Evolutionary conservation across 2,888 invertebrate species (phyloP), one percentile per base, ranked within the genome.

Genomic region (Lasioglossum morio): DNA sequence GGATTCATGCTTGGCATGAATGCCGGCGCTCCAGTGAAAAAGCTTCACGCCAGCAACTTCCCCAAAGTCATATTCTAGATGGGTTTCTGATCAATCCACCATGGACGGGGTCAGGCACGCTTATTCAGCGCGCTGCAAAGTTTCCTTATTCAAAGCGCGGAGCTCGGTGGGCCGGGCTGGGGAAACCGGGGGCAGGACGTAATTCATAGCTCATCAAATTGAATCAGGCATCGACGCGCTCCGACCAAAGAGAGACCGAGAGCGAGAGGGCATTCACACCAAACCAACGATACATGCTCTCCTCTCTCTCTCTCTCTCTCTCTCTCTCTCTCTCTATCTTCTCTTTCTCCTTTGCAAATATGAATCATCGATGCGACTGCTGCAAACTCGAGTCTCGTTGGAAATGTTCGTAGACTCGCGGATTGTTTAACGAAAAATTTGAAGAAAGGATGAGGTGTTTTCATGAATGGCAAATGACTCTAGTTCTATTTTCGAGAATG

Each of bases 21-120:
- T 77, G 27, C 48, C n/a, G n/a, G 30, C 48, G 19, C 30, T 16
- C 2, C 34, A 76, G 40, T 23, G 76, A 60, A 83, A 87, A 75
- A 66, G 69, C 72, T 66, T 66, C 76, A 48, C 76, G 80, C 74
- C 70, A 48, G 46, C 34, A 75, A 81, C 66, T 84, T 77, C 63
- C 37, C 77, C 72, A 19, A 70, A 82, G 77, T 85, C 84, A 86
- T 86, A 84, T 70, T 66, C 63, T 60, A 77, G 81, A 77, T 83
- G 79, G 66, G 63, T 82, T 81, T 88, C 82, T 82, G 85, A 89
- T 89, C 87, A 83, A 81, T 81, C 75, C 82, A n/a, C 76, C 63
- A 40, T 27, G 74, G 23, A 72, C 43, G 23, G 37, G 66, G 53
- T 19, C 46, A 27, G 72, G 73, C 73, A 5, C 30, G 63, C 23